Evolutionary conservation across 2,797 vertebrate species (phyloP), one percentile per base, ranked within the genome.

Genomic region (Rhinatrema bivittatum): DNA sequence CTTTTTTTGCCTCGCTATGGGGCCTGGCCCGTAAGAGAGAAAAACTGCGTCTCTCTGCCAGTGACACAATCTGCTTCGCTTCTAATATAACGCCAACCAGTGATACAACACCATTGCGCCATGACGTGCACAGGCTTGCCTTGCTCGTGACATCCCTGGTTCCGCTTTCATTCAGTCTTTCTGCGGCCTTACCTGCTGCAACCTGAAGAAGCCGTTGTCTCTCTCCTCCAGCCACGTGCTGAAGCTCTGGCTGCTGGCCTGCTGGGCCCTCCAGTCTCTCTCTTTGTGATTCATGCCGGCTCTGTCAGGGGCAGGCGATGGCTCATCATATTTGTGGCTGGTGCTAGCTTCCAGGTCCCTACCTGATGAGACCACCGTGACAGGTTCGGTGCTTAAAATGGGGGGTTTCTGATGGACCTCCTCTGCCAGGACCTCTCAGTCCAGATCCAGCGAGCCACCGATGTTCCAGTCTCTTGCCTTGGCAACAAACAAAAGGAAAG

Each of bases 371-470:
- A 69, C 68, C 61, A 79, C 63, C 23, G 68, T 48, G 36, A 75
- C 65, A 3, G n/a, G 71, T 68, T 19, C 52, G 46, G 56, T 79
- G 86, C 64, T 59, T 20, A 4, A 56, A 54, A 9, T 84, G 83
- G 30, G 83, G n/a, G 76, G 41, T 81, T 80, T 82, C 74, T 84
- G 24, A 76, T 71, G 43, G n/a, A 82, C 68, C 20, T 84, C 81
- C 43, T 85, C 68, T 36, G 54, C 81, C 89, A 86, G 46, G 82
- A 86, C 2, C 81, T 79, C 19, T 63, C 76, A 4, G 85, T 62
- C n/a, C 42, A 87, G 78, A 39, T 92, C 92, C 41, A 91, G 88
- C 64, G 91, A 89, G 56, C 89, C 83, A 54, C 88, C 84, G 31
- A 74, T 70, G 22, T 69, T 69, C 76, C 74, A 81, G 46, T 76